These are phyloP conservation scores for zebrafish (Danio rerio) DNA, from an alignment of 2,113 vertebrate species.

Conservation along the genomic window DNA sequence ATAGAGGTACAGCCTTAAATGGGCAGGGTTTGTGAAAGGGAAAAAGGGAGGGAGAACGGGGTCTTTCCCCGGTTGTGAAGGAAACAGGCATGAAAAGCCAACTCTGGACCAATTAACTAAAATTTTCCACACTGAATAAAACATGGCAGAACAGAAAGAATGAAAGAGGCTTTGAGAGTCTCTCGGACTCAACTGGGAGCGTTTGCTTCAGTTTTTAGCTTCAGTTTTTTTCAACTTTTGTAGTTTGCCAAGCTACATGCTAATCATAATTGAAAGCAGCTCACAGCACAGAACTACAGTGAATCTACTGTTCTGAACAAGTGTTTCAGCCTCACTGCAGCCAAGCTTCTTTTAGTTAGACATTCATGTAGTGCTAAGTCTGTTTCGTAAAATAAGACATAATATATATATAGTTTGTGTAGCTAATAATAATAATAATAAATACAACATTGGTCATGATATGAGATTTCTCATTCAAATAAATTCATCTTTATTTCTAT, in stretches of 20 bases:
- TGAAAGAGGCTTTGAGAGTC: constrained; percentile 38
- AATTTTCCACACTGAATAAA: constrained; percentile 69
- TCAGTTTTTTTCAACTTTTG: not conserved
- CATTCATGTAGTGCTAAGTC: too few species aligned
- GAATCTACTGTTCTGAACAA: not conserved
- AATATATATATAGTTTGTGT: too few species aligned
- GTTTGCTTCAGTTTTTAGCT: not conserved
- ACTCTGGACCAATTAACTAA: constrained; percentile 65
- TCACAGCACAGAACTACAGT: not conserved
- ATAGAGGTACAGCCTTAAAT: constrained; percentile 78
- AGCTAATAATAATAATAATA: too few species aligned
- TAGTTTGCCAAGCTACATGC: constrained; percentile 14
- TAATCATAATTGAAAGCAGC: constrained; percentile 24
- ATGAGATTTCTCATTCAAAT: too few species aligned
- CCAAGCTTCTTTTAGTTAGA: not conserved
- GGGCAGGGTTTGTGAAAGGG: constrained; percentile 71
- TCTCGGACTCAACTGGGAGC: constrained; percentile 26
- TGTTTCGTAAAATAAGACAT: too few species aligned
- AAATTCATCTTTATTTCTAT: too few species aligned
- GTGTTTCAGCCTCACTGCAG: not conserved
- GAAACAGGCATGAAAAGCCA: constrained; percentile 69
- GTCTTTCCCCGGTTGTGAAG: constrained; percentile 69
- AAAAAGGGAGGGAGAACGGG: constrained; percentile 51
- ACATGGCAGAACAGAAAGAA: constrained; percentile 47
- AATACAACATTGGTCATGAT: too few species aligned